Percentiles rank a stretch among this genome's conserved stretches.
phyloP scores from a whole-genome alignment of 2,797 vertebrate genomes.

The Parauchenoglanis ngamensis region DNA sequence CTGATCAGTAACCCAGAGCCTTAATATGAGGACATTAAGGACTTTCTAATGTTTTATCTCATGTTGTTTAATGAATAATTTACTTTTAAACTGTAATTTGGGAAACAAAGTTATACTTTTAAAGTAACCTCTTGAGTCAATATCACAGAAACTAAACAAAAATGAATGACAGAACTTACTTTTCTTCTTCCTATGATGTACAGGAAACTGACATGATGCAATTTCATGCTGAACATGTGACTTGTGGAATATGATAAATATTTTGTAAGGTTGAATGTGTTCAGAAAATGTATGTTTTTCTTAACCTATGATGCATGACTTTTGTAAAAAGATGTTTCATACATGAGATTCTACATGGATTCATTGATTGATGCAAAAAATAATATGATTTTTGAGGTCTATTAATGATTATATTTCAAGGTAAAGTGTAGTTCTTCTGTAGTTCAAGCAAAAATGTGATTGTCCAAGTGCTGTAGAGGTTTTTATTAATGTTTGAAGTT shows the following conservation, averaged over 20 bases:
- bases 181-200: not conserved
- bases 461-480: not conserved
- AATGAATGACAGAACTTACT: not conserved
- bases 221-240: not conserved
- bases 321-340: not conserved
- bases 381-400: not conserved
- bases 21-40: not conserved
- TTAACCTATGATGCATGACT: not conserved
- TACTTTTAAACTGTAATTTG: not conserved
- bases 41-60: not conserved
- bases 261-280: not conserved
- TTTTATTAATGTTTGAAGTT: not conserved
- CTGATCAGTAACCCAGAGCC: too few species aligned
- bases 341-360: not conserved
- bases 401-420: not conserved
- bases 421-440: not conserved
- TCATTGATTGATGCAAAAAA: not conserved
- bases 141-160: not conserved
- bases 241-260: not conserved
- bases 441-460: not conserved
- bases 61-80: not conserved
- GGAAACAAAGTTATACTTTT: not conserved
- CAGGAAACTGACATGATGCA: not conserved
- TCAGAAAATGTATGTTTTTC: not conserved
- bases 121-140: not conserved